Base-by-base conservation (phyloP, 2,888 invertebrate genomes). In the Volucella zonaria region DNA sequence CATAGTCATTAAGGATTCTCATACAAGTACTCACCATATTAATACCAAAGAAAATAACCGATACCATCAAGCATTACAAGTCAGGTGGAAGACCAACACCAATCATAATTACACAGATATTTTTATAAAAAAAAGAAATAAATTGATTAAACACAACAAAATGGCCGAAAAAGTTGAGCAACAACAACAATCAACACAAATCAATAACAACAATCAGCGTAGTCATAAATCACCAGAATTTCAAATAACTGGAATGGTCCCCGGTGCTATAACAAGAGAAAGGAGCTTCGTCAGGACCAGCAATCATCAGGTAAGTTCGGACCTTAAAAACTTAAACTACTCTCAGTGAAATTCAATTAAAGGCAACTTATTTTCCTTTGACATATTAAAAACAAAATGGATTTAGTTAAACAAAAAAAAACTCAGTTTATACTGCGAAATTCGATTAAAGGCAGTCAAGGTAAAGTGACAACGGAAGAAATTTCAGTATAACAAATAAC, bases 211-310 rank as follows among this genome's bases (percentile, higher is more conserved):
- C 54, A 90, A 88, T 56, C 89, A 89, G 43, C 91, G 90, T 86
- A 86, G 90, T 86, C 90, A 90, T 49, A 91, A 91, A 87, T 91
- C 92, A 12, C 91, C 92, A 45, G 92, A 91, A 64, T 90, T 88
- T 88, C 91, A 91, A 86, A 88, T 89, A n/a, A 87, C 87, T 42
- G 86, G 87, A 51, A 81, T 88, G 64, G 78, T 90, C 74, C 90
- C 91, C 15, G 90, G 89, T 78, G 93, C 95, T 87, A 94, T 94
- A 89, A 94, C 94, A 90, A 92, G 95, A 87, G 95, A 95, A 91
- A 93, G 95, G 87, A 95, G 95, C 91, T 95, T 95, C 91, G 93
- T 95, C 70, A 93, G 95, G 81, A 89, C 90, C 58, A 89, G 92
- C 8, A 95, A 94, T 89, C 92, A 94, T 88, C 92, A 94, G 89